These are phyloP conservation scores for Patiria pectinifera DNA, from an alignment of 53 echinoderm and acorn worm species.

Conservation along the genomic window DNA sequence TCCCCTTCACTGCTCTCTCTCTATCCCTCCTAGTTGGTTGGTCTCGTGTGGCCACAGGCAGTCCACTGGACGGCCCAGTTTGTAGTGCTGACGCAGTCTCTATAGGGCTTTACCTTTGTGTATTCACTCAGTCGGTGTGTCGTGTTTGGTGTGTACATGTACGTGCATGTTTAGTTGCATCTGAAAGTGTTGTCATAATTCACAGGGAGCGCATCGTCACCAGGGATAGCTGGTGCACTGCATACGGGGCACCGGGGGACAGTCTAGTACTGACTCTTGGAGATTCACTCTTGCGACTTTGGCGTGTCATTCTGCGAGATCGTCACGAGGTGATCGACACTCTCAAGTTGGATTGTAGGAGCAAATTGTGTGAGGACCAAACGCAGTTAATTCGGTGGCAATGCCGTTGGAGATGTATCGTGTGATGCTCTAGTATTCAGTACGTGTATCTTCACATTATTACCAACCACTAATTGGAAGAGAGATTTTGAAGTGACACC, in stretches of 20 bases:
- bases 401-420: background rate
- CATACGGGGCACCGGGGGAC: background rate
- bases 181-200: conserved; percentile 50
- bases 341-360: background rate
- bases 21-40: background rate
- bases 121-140: conserved; percentile 50
- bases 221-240: background rate
- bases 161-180: conserved; percentile 50
- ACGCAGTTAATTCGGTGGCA: background rate
- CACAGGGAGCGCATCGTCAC: conserved; percentile 41
- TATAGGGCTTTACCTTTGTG: conserved; percentile 48
- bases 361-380: background rate
- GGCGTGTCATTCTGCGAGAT: conserved; percentile 33
- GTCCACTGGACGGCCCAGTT: conserved; percentile 60
- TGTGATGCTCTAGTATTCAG: background rate
- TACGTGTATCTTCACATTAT: background rate
- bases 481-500: background rate
- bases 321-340: conserved; percentile 13
- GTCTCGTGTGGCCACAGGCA: conserved; percentile 61
- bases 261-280: background rate
- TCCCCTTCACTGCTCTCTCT: background rate
- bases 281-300: conserved; percentile 50
- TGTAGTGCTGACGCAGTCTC: conserved; percentile 42
- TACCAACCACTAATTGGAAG: background rate
- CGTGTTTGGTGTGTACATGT: conserved; percentile 35